Evolutionary conservation across 2,113 vertebrate species (phyloP).

Genomic region (Pterophyllum scalare): DNA sequence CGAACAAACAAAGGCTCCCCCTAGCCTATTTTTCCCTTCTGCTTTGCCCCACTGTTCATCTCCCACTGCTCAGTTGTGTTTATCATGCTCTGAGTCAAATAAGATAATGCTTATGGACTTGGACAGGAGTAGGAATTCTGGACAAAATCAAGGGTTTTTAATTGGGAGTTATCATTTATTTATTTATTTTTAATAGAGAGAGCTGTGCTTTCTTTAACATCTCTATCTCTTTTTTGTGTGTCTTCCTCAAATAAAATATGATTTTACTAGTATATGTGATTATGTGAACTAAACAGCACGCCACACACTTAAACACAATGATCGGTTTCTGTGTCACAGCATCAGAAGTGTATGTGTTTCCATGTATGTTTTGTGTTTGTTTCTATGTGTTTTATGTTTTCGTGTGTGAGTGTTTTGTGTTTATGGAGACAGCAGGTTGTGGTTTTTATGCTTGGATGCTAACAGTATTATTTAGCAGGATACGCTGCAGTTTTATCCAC

Average conservation of each 20-base stretch:
- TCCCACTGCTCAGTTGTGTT: background rate
- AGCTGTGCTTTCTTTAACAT: background rate
- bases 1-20: background rate
- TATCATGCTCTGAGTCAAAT: background rate
- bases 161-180: background rate
- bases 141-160: background rate
- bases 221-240: background rate
- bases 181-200: background rate
- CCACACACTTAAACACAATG: background rate
- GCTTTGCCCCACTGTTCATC: slow-evolving; percentile 11
- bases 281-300: background rate
- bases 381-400: slow-evolving; percentile 16
- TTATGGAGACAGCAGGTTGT: slow-evolving; percentile 54
- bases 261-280: background rate
- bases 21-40: background rate
- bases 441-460: slow-evolving; percentile 16
- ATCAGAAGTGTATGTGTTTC: background rate
- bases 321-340: slow-evolving; percentile 9
- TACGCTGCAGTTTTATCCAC: background rate
- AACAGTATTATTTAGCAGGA: slow-evolving; percentile 12
- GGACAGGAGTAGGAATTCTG: background rate
- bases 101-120: background rate
- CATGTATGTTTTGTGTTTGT: slow-evolving; percentile 38
- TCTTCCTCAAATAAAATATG: background rate
- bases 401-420: slow-evolving; percentile 19